Base-by-base conservation (phyloP, 2,113 vertebrate species). In the Chrysochloris asiatica region DNA sequence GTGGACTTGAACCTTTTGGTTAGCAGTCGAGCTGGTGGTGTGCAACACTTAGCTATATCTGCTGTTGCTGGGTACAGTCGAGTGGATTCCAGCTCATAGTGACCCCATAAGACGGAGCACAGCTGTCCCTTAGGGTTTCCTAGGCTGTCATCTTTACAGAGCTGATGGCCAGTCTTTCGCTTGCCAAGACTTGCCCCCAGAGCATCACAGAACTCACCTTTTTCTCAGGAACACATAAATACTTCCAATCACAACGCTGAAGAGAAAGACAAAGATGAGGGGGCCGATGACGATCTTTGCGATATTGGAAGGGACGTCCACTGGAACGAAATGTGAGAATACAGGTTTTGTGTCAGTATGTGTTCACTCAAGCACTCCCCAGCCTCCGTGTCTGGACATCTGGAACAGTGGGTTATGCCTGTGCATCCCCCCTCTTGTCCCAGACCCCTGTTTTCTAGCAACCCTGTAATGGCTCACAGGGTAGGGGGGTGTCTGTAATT, bases 251-350 rank as follows among this genome's bases (percentile, higher is more conserved):
- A 99, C 96, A 6, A 98, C 92, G 38, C 99, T 95, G 92, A 99
- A 97, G 92, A 99, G 93, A 91, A 99, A 96, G 92, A 98, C 96
- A 92, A 98, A 98, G 97, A 99, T 98, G 79, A 99, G 97, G 0
- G 99, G 99, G 8, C 98, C 98, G 4, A 99, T 98, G 94, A 99
- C 98, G 54, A 99, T 98, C 92, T 98, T 99, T 76, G 98, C 95
- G 19, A 99, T 97, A 91, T 98, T 98, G 22, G 98, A 97, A 30
- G 97, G 97, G 92, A 98, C 97, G 6, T 97, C 98, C 98, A 98
- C 97, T 98, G 96, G 81, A 48, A 96, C 89, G 97, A 75, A 96
- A 72, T 83, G 59, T 93, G 71, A 94, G 76, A 50, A 50, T 1
- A 38, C 0, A 79, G 3, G 38, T 30, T 59, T 56, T 30, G 38